These are phyloP conservation scores for Tympanoctomys barrerae DNA, from an alignment of 2,797 vertebrate genomes.

Conservation along the genomic window DNA sequence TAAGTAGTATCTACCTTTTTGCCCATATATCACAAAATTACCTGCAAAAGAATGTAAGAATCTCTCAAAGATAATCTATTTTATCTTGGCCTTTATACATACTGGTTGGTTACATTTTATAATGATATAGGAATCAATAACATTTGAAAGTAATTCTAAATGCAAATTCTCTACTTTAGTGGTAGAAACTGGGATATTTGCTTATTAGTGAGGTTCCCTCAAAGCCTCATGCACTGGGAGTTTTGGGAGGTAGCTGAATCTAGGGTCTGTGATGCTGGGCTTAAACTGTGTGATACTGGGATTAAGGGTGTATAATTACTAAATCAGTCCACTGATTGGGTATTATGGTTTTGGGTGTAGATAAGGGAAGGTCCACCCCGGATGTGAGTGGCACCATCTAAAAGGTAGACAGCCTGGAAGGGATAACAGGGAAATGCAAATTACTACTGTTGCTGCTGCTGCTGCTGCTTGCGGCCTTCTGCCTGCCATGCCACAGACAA, in stretches of 20 bases:
- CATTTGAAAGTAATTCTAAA: constrained; percentile 61
- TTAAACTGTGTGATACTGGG: background rate
- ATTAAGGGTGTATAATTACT: background rate
- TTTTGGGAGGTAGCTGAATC: background rate
- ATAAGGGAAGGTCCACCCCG: background rate
- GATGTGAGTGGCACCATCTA: background rate
- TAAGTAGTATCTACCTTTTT: background rate
- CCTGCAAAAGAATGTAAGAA: background rate
- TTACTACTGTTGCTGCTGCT: background rate
- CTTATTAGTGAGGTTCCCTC: background rate
- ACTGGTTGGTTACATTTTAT: background rate
- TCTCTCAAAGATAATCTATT: background rate
- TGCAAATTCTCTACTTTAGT: constrained; percentile 23
- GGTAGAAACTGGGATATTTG: constrained; percentile 24
- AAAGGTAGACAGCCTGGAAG: background rate
- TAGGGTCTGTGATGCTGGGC: background rate
- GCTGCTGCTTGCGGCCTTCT: background rate
- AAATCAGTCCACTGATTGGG: background rate
- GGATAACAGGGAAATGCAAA: background rate
- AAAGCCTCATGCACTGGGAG: background rate
- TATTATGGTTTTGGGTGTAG: background rate
- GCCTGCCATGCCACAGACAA: background rate
- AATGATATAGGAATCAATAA: background rate
- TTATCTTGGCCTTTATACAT: background rate
- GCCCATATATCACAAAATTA: background rate